These are phyloP conservation scores for Psammodynastes pulverulentus DNA, from an alignment of 2,113 vertebrate species.

Conservation along the genomic window DNA sequence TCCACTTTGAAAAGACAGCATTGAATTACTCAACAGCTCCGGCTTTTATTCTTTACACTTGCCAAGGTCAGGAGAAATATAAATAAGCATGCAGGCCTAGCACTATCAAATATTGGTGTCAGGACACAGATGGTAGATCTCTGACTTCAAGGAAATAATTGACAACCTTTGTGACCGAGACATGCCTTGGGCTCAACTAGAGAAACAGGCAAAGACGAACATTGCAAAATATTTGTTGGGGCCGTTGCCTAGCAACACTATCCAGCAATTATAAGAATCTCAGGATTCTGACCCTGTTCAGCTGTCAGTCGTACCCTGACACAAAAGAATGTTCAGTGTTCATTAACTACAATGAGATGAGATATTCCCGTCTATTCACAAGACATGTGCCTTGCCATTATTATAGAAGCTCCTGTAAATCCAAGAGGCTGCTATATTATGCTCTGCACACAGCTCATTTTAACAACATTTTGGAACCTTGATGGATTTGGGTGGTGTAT, in stretches of 20 bases:
- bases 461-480: not conserved
- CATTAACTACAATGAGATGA: not conserved
- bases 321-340: not conserved
- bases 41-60: conserved; percentile 1
- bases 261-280: not conserved
- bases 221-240: conserved; percentile 15
- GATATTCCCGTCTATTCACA: not conserved
- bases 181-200: not conserved
- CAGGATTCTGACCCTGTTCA: conserved; percentile 11
- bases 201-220: conserved; percentile 1
- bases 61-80: not conserved
- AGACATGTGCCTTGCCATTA: not conserved
- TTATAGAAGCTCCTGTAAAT: not conserved
- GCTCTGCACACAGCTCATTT: not conserved
- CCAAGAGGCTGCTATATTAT: not conserved
- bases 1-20: not conserved
- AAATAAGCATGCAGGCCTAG: not conserved
- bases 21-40: not conserved
- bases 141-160: conserved; percentile 20
- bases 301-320: not conserved
- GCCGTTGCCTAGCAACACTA: conserved; percentile 1
- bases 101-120: conserved; percentile 10
- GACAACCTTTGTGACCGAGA: conserved; percentile 8
- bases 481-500: not conserved
- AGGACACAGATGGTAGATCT: not conserved